Evolutionary conservation across 1,140 invertebrate genomes (phyloP).

Genomic region (Bombyx mori): ASM3026992v2 NC_085116.1:11369001-11369500

Average conservation of each 20-base stretch:
- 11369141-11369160: constrained; percentile 7
- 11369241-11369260: constrained; percentile 20
- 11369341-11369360: constrained; percentile 55
- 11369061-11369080: constrained; percentile 38
- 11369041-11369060: constrained; percentile 39
- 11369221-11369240: constrained; percentile 22
- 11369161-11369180: constrained; percentile 41
- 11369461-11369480: constrained; percentile 66
- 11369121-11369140: constrained; percentile 24
- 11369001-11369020: constrained; percentile 50
- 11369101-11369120: constrained; percentile 22
- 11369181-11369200: constrained; percentile 38
- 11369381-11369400: constrained; percentile 63
- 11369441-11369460: constrained; percentile 70
- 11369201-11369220: constrained; percentile 32
- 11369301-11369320: constrained; percentile 38
- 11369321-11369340: constrained; percentile 39
- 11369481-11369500: constrained; percentile 70
- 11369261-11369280: constrained; percentile 21
- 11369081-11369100: constrained; percentile 21
- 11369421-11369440: constrained; percentile 47
- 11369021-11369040: constrained; percentile 37
- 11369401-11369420: constrained; percentile 51
- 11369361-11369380: constrained; percentile 41
- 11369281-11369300: constrained; percentile 23